phyloP scores from a whole-genome alignment of 1,140 invertebrate genomes.

The Hyles euphorbiae region DNA sequence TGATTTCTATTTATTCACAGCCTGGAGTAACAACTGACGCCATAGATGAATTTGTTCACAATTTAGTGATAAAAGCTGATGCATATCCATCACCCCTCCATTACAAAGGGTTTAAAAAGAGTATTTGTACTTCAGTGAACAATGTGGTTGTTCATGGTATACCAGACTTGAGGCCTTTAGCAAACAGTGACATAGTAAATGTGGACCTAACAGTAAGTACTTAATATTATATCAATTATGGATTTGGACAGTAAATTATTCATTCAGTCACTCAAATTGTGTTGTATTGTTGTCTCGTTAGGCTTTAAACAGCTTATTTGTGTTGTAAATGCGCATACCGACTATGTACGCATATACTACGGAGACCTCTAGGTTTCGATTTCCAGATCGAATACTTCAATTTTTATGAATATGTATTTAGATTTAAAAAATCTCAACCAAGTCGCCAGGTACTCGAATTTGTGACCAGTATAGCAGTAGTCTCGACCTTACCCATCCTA shows the following conservation, averaged over 20 bases:
- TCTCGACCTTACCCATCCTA: too few relatives aligned
- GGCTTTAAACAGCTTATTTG: background rate
- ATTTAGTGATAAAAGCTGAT: conserved; percentile 80
- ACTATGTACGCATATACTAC: too few relatives aligned
- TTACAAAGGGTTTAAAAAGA: conserved; percentile 93
- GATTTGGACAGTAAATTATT: background rate
- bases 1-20: conserved; percentile 72
- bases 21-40: conserved; percentile 91
- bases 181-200: conserved; percentile 93
- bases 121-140: conserved; percentile 96
- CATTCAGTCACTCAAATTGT: too few relatives aligned
- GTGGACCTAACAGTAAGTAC: conserved; percentile 90
- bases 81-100: conserved; percentile 94
- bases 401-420: too few relatives aligned
- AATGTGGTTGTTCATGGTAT: conserved; percentile 97
- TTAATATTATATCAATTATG: background rate
- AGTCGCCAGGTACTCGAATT: too few relatives aligned
- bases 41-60: conserved; percentile 87
- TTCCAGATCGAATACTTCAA: too few relatives aligned
- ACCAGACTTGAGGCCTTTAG: conserved; percentile 87
- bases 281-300: background rate
- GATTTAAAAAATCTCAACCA: too few relatives aligned
- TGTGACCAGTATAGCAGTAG: too few relatives aligned
- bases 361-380: too few relatives aligned
- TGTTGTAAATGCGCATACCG: too few relatives aligned